Evolutionary conservation across 2,888 invertebrate genomes (phyloP).

Genomic region (Dinocampus coccinellae): DNA sequence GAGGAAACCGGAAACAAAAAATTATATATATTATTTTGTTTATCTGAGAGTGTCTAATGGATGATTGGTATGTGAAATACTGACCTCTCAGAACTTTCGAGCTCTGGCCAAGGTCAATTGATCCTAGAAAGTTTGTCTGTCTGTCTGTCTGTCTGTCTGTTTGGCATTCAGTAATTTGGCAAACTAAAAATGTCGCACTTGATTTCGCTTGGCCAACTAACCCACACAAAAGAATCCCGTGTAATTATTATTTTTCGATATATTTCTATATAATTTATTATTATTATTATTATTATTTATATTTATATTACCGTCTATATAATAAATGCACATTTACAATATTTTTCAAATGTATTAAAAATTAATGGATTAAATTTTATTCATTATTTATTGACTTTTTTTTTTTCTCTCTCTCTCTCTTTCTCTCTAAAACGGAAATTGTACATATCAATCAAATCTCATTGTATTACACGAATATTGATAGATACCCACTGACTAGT

Average conservation of each 20-base stretch:
- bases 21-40: background rate
- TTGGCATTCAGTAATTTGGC: background rate
- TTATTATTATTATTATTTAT: too few species aligned
- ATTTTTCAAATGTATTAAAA: too few species aligned
- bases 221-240: background rate
- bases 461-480: too few species aligned
- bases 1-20: background rate
- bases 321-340: too few species aligned
- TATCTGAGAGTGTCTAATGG: background rate
- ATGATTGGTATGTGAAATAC: slow-evolving; percentile 25
- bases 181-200: background rate
- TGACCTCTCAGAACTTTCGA: slow-evolving; percentile 41
- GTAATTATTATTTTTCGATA: background rate
- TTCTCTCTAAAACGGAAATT: too few species aligned
- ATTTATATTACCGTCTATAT: too few species aligned
- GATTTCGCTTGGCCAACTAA: slow-evolving; percentile 16
- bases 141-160: too few species aligned
- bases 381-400: too few species aligned
- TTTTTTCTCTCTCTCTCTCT: too few species aligned
- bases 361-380: too few species aligned
- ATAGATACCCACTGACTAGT: background rate
- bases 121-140: slow-evolving; percentile 34
- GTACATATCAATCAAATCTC: too few species aligned
- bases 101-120: slow-evolving; percentile 37
- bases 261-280: background rate